Evolutionary conservation across 2,797 vertebrate genomes (phyloP).

Genomic region (Epinephelus awoara): DNA sequence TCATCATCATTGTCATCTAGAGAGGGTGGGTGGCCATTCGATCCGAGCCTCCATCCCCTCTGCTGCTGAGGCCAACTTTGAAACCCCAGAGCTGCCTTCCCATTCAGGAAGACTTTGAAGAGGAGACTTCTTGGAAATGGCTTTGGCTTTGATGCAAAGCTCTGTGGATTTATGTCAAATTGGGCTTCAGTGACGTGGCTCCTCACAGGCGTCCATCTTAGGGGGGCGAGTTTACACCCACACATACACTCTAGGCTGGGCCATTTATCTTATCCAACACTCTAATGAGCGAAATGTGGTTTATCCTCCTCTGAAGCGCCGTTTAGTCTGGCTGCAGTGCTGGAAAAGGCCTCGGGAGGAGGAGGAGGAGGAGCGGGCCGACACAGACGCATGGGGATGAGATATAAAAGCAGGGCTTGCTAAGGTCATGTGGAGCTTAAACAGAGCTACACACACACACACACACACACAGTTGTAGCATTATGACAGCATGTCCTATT

Average conservation of each 20-base stretch:
- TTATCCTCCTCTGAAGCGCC: conserved; percentile 44
- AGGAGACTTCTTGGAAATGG: conserved; percentile 42
- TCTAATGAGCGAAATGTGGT: conserved; percentile 55
- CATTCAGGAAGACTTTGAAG: conserved; percentile 54
- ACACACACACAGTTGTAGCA: conserved; percentile 14
- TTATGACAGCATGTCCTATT: conserved; percentile 46
- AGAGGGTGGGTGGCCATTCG: not conserved
- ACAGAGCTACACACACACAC: conserved; percentile 7
- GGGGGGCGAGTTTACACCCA: not conserved
- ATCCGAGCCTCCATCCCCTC: not conserved
- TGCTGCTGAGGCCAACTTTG: not conserved
- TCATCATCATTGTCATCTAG: not conserved
- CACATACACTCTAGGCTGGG: conserved; percentile 12
- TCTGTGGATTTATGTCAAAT: conserved; percentile 69
- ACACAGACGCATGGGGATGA: conserved; percentile 23
- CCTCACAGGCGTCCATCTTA: conserved; percentile 33
- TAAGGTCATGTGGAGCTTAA: conserved; percentile 40
- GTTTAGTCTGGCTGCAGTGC: conserved; percentile 20
- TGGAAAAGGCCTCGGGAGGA: conserved; percentile 17
- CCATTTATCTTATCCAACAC: conserved; percentile 39
- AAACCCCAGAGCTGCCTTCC: conserved; percentile 27
- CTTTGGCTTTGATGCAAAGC: conserved; percentile 62
- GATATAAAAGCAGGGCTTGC: conserved; percentile 21
- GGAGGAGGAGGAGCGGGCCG: not conserved
- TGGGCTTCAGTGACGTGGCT: conserved; percentile 40